Percentiles rank a stretch among this genome's conserved stretches.
Conservation (phyloP, 2,888 invertebrate genomes). For the Caenorhabditis drosophilae region DNA sequence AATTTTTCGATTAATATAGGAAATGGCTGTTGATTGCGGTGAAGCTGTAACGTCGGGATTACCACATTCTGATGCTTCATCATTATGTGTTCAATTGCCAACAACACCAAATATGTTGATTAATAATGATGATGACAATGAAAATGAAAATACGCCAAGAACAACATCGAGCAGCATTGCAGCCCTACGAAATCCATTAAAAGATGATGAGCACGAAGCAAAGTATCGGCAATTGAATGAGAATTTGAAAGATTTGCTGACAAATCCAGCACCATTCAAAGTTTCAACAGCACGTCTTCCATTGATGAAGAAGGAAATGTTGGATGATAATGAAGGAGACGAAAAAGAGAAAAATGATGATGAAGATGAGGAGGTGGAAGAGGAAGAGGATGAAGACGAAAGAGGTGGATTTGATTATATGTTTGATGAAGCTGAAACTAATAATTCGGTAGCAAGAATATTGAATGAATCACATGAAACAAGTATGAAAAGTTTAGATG, state of each 20-base stretch:
- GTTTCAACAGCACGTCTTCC: slow-evolving; percentile 30
- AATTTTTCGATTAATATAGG: no score
- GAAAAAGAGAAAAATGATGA: no score
- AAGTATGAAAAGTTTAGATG: slow-evolving; percentile 26
- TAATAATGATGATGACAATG: no score
- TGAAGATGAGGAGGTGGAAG: no score
- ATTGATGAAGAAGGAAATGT: slow-evolving; percentile 13
- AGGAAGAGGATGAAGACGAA: no score
- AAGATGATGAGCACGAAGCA: not conserved
- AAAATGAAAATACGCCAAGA: not conserved
- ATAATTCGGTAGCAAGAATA: slow-evolving; percentile 30
- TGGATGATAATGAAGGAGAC: not conserved
- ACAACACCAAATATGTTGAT: not conserved
- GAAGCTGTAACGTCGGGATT: not conserved
- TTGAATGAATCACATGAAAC: slow-evolving; percentile 31
- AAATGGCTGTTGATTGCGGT: slow-evolving; percentile 24
- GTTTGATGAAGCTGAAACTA: slow-evolving; percentile 22
- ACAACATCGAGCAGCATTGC: no score
- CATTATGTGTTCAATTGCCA: slow-evolving; percentile 11
- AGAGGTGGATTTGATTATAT: not conserved
- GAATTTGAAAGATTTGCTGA: slow-evolving; percentile 22
- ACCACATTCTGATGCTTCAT: slow-evolving; percentile 10
- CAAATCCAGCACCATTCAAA: slow-evolving; percentile 27
- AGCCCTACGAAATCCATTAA: no score
- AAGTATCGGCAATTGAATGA: slow-evolving; percentile 13